phyloP scores from a whole-genome alignment of 1,140 invertebrate species.

The Calephelis nemesis region DNA sequence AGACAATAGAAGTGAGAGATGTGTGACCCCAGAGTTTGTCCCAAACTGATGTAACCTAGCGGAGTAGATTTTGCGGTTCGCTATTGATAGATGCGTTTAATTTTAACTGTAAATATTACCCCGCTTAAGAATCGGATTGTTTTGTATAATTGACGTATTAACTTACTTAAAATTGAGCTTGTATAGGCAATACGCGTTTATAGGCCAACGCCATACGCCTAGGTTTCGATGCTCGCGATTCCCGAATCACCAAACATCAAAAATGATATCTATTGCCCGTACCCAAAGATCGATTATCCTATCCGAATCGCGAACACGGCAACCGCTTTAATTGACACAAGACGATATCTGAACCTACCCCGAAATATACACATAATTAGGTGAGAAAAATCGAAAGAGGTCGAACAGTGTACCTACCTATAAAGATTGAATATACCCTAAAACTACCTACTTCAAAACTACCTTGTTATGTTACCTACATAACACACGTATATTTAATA shows the following conservation, averaged over 20 bases:
- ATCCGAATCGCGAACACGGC: slow-evolving; percentile 35
- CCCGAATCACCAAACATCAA: background rate
- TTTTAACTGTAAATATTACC: slow-evolving; percentile 16
- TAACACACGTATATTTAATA: slow-evolving; percentile 61
- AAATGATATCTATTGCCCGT: background rate
- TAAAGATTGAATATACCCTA: slow-evolving; percentile 67
- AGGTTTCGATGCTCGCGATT: slow-evolving; percentile 15
- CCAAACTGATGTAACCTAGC: slow-evolving; percentile 1
- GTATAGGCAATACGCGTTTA: slow-evolving; percentile 50
- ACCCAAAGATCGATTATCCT: background rate
- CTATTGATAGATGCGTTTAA: background rate
- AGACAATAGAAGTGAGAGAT: slow-evolving; percentile 20
- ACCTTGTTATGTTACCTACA: slow-evolving; percentile 63
- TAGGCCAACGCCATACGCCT: slow-evolving; percentile 14
- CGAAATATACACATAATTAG: slow-evolving; percentile 54
- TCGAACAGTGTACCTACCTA: slow-evolving; percentile 62
- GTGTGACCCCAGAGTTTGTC: slow-evolving; percentile 13
- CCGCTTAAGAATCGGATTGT: slow-evolving; percentile 10
- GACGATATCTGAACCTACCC: slow-evolving; percentile 66
- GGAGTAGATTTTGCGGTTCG: slow-evolving; percentile 15
- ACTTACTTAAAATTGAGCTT: slow-evolving; percentile 74
- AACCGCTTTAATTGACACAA: slow-evolving; percentile 67
- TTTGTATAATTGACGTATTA: slow-evolving; percentile 69
- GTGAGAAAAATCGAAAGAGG: slow-evolving; percentile 69
- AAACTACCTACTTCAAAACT: slow-evolving; percentile 64